Evolutionary conservation across 2,797 vertebrate genomes (phyloP).

Genomic region (Silurus aristotelis): DNA sequence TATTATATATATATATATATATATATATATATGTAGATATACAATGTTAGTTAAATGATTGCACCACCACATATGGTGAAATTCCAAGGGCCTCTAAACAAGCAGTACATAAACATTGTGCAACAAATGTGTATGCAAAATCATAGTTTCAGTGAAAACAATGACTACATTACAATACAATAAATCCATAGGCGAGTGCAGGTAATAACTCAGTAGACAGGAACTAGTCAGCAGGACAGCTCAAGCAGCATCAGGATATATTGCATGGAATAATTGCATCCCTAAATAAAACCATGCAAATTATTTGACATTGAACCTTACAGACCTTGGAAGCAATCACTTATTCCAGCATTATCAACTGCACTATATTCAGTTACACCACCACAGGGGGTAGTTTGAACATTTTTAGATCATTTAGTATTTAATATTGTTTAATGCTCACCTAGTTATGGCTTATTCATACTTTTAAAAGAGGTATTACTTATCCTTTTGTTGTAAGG

Average conservation of each 20-base stretch:
- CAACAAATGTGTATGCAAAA: background rate
- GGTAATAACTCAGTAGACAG: background rate
- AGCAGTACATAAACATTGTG: background rate
- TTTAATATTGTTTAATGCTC: too few species aligned
- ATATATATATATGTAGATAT: background rate
- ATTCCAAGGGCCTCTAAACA: background rate
- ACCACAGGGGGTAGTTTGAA: background rate
- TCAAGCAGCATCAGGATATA: background rate
- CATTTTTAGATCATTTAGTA: background rate
- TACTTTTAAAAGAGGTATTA: background rate
- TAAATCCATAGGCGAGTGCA: background rate
- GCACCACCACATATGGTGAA: background rate
- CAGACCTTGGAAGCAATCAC: background rate
- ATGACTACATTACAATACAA: background rate
- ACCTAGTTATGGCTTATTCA: too few species aligned
- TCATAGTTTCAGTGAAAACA: background rate
- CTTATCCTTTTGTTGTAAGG: background rate
- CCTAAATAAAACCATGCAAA: background rate
- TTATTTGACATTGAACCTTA: background rate
- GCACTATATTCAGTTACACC: background rate
- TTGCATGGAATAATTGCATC: background rate
- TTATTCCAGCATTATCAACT: background rate
- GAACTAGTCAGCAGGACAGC: background rate
- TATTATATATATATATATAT: background rate
- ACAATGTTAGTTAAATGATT: background rate